A percentile compares a stretch with the other conserved stretches of the same genome.
Evolutionary conservation across 2,888 invertebrate genomes (phyloP).

Genomic region (Parasteatoda lunata): DNA sequence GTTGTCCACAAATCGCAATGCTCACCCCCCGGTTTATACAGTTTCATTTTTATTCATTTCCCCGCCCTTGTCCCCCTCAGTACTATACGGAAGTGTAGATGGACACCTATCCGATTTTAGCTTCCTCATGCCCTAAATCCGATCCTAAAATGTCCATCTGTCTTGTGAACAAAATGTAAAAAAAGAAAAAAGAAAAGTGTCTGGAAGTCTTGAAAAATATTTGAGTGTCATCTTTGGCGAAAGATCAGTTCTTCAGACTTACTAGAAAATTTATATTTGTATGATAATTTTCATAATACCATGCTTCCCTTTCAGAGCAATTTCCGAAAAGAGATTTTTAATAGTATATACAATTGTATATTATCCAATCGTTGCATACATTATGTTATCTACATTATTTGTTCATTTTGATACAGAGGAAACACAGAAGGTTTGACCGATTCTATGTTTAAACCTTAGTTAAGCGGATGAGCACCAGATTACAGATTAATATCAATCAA

Average conservation of each 20-base stretch:
- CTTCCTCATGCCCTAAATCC: constrained; percentile 4
- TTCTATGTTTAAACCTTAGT: too few relatives aligned
- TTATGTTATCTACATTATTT: too few relatives aligned
- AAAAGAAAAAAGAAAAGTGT: constrained; percentile 26
- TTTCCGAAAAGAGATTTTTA: too few relatives aligned
- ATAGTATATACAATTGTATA: too few relatives aligned
- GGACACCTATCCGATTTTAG: constrained; percentile 46
- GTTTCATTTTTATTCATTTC: constrained; percentile 45
- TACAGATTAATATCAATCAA: too few relatives aligned
- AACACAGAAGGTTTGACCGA: too few relatives aligned
- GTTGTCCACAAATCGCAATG: constrained; percentile 37
- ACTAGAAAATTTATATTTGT: too few relatives aligned
- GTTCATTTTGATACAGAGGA: too few relatives aligned
- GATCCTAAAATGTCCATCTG: constrained; percentile 46
- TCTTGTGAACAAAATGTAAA: constrained; percentile 37
- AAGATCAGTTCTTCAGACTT: constrained; percentile 4
- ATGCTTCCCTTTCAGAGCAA: too few relatives aligned
- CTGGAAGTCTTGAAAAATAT: constrained; percentile 18
- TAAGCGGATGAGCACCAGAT: too few relatives aligned
- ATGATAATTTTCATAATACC: too few relatives aligned
- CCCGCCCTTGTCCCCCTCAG: constrained; percentile 2
- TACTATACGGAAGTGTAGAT: constrained; percentile 46
- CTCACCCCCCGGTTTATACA: background rate
- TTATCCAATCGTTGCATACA: too few relatives aligned
- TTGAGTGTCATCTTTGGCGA: constrained; percentile 30